These are phyloP conservation scores for Theropithecus gelada DNA, from an alignment of 2,113 vertebrate genomes.

Conservation along the genomic window DNA sequence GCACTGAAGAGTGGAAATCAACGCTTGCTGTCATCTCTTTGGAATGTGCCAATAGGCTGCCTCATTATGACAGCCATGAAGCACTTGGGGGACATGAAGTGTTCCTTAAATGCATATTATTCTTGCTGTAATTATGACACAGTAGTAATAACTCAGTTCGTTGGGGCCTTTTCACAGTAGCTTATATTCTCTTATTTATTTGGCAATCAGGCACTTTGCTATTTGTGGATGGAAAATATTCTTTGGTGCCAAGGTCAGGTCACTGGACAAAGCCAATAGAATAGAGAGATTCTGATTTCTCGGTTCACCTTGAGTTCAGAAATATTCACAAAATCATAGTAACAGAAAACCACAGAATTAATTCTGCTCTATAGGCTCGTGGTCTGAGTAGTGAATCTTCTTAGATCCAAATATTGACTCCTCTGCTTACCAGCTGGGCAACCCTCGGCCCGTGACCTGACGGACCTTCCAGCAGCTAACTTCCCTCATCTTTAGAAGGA, in stretches of 20 bases:
- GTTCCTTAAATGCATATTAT: conserved; percentile 45
- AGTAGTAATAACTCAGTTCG: conserved; percentile 51
- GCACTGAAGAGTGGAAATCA: neutral
- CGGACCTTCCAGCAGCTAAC: neutral
- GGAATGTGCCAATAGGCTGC: conserved; percentile 34
- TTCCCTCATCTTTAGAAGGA: neutral
- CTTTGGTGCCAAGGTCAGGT: conserved; percentile 54
- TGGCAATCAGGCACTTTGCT: conserved; percentile 49
- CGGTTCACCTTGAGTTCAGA: neutral
- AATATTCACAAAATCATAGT: conserved; percentile 39
- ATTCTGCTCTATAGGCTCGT: neutral
- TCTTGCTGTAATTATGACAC: conserved; percentile 48
- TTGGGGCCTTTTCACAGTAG: conserved; percentile 37
- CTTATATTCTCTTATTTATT: conserved; percentile 59
- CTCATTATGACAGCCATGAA: conserved; percentile 46
- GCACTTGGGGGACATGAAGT: conserved; percentile 3
- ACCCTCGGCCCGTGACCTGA: fast-evolving
- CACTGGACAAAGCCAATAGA: conserved; percentile 9
- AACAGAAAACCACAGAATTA: neutral
- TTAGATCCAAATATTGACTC: neutral
- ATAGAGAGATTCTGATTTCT: conserved; percentile 8
- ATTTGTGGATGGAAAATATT: conserved; percentile 51
- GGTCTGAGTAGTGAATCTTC: neutral
- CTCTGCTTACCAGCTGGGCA: neutral
- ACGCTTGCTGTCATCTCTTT: neutral